These are phyloP conservation scores for Heliconius aoede DNA, from an alignment of 2,888 invertebrate genomes.

Conservation along the genomic window DNA sequence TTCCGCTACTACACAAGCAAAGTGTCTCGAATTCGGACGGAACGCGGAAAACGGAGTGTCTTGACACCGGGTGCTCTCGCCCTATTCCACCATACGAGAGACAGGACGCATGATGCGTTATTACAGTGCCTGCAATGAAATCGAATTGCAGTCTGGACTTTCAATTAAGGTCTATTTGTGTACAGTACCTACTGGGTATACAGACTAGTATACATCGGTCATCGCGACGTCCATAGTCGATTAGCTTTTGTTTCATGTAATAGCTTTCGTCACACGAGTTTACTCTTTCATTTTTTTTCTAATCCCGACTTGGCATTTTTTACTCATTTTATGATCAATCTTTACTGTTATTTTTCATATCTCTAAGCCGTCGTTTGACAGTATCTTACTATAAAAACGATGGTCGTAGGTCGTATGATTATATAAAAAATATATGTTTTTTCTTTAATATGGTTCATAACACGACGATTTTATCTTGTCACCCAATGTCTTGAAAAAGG, in stretches of 20 bases:
- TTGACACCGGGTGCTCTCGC: neutral
- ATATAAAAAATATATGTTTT: no score
- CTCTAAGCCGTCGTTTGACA: no score
- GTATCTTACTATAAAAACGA: no score
- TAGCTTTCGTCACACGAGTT: neutral
- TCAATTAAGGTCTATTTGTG: slow-evolving; percentile 30
- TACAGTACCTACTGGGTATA: neutral
- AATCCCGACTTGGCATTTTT: no score
- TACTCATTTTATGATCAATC: no score
- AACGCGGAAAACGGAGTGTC: no score
- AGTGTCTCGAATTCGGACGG: neutral
- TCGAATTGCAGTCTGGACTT: slow-evolving; percentile 26
- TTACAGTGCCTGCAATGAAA: neutral
- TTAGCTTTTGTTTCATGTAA: slow-evolving; percentile 2
- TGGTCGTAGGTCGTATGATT: no score
- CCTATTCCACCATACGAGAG: neutral
- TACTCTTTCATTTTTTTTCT: neutral
- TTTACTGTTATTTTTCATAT: no score
- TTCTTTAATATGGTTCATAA: no score
- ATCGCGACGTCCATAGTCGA: neutral
- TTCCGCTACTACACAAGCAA: neutral
- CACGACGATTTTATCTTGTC: no score
- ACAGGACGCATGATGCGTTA: neutral
- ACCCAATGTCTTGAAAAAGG: no score
- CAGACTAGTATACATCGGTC: neutral